Percentiles rank a stretch among this genome's conserved stretches.
Evolutionary conservation across 1,140 invertebrate genomes (phyloP).

Genomic region (Aphelenchoides besseyi): DNA sequence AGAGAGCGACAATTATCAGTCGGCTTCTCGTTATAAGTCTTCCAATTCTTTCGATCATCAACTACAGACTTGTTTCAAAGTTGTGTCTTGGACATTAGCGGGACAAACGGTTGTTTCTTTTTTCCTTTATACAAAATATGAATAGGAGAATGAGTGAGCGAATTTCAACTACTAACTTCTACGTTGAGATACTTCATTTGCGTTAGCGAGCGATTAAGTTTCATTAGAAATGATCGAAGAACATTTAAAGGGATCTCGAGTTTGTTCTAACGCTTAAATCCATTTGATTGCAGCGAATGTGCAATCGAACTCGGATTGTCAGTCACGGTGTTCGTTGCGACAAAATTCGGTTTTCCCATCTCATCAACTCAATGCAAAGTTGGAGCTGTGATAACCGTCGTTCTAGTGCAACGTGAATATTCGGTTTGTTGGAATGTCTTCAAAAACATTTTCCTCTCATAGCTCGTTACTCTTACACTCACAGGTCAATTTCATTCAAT

Average conservation of each 20-base stretch:
- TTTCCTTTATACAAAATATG: too few relatives aligned
- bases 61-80: too few relatives aligned
- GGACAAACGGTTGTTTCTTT: too few relatives aligned
- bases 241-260: too few relatives aligned
- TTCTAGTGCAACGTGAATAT: slow-evolving; percentile 64
- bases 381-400: slow-evolving; percentile 60
- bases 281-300: slow-evolving; percentile 73
- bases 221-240: too few relatives aligned
- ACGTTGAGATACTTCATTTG: too few relatives aligned
- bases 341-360: slow-evolving; percentile 92
- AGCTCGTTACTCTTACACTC: slow-evolving; percentile 90
- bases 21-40: too few relatives aligned
- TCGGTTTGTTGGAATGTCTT: slow-evolving; percentile 69
- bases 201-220: background rate
- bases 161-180: too few relatives aligned
- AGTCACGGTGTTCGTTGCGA: slow-evolving; percentile 87
- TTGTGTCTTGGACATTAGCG: too few relatives aligned
- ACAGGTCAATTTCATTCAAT: slow-evolving; percentile 68
- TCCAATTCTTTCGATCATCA: too few relatives aligned
- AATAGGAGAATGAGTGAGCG: too few relatives aligned
- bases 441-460: slow-evolving; percentile 88
- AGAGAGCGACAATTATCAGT: too few relatives aligned
- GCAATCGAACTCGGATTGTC: slow-evolving; percentile 93
- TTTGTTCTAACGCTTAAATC: background rate
- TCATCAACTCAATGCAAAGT: slow-evolving; percentile 95